Percentiles rank a stretch among this genome's conserved stretches.
These are phyloP conservation scores for Cairina moschata DNA, from an alignment of 2,113 vertebrate genomes.

Conservation along the genomic window DNA sequence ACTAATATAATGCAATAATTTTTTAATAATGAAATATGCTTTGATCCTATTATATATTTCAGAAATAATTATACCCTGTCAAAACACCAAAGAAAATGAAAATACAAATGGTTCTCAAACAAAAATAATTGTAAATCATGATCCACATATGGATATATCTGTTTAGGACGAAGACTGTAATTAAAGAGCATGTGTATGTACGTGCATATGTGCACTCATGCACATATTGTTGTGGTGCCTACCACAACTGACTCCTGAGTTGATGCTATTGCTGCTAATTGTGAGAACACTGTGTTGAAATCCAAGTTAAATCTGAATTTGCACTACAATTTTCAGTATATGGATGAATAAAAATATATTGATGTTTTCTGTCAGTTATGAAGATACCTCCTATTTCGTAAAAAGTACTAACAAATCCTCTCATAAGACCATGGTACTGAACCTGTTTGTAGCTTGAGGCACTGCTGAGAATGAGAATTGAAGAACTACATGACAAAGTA, in stretches of 20 bases:
- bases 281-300: constrained; percentile 1
- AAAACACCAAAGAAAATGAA: constrained; percentile 22
- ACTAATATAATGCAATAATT: constrained; percentile 21
- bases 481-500: background rate
- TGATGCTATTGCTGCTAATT: background rate
- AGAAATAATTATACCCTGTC: constrained; percentile 42
- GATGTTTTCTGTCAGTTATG: background rate
- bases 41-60: constrained; percentile 15
- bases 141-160: background rate
- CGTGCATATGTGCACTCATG: fast-evolving
- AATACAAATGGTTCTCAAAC: constrained; percentile 3
- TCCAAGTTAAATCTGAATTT: constrained; percentile 11
- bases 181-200: background rate
- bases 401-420: background rate
- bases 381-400: background rate
- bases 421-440: background rate
- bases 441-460: background rate
- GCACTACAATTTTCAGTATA: background rate
- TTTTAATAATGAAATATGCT: constrained; percentile 47
- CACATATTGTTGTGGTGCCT: background rate
- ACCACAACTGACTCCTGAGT: background rate
- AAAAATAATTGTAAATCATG: background rate
- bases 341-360: background rate
- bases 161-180: background rate
- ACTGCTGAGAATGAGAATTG: background rate